A percentile compares a stretch with the other conserved stretches of the same genome.
These are phyloP conservation scores for Lithophane socia DNA, from an alignment of 2,888 invertebrate species.

Conservation along the genomic window DNA sequence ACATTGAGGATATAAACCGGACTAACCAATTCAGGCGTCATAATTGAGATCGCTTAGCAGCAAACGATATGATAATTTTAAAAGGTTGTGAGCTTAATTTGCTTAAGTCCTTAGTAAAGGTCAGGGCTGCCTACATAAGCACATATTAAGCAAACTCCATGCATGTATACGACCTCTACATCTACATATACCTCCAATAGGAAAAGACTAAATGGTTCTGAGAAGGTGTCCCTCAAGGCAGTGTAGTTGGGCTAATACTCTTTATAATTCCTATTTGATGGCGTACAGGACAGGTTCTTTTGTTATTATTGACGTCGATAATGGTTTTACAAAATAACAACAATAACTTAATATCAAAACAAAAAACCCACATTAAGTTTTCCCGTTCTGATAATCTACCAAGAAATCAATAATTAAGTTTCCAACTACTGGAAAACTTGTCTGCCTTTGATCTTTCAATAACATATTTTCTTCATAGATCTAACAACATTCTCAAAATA, in stretches of 20 bases:
- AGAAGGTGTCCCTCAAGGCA: slow-evolving; percentile 12
- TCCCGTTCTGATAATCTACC: background rate
- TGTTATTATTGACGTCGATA: background rate
- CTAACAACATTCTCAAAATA: slow-evolving; percentile 2
- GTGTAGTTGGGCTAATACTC: background rate
- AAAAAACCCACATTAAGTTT: no score
- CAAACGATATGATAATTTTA: slow-evolving; percentile 29
- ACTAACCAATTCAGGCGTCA: slow-evolving; percentile 4
- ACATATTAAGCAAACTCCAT: slow-evolving; percentile 7
- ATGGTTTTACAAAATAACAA: background rate
- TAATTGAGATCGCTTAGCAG: slow-evolving; percentile 30
- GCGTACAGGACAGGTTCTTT: background rate
- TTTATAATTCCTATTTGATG: slow-evolving; percentile 1
- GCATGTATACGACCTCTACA: slow-evolving; percentile 3
- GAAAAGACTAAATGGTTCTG: background rate
- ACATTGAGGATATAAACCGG: background rate
- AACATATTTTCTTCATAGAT: background rate
- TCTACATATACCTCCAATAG: background rate
- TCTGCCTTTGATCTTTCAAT: slow-evolving; percentile 29
- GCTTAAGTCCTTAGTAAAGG: slow-evolving; percentile 27
- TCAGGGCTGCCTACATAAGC: slow-evolving; percentile 28
- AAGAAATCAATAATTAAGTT: slow-evolving; percentile 15
- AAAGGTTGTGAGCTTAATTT: slow-evolving; percentile 40
- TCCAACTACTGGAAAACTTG: slow-evolving; percentile 14
- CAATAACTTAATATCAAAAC: background rate